Percentiles rank a stretch among this genome's conserved stretches.
These are phyloP conservation scores for Rhinoderma darwinii DNA, from an alignment of 2,113 vertebrate genomes.

Conservation along the genomic window DNA sequence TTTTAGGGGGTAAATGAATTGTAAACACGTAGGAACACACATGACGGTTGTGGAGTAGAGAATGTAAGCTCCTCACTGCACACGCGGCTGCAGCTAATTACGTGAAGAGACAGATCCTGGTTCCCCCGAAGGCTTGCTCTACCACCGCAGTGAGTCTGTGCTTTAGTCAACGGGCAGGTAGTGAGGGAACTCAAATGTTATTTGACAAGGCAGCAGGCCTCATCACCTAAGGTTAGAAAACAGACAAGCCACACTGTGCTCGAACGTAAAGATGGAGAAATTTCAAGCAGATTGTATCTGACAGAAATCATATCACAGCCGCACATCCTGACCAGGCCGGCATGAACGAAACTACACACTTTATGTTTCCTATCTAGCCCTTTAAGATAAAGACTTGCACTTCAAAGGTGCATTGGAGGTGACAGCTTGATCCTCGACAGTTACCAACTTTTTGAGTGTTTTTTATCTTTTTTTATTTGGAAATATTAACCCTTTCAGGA, in stretches of 20 bases:
- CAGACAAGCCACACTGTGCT: constrained; percentile 79
- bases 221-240: constrained; percentile 83
- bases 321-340: constrained; percentile 78
- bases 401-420: constrained; percentile 76
- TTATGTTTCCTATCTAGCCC: constrained; percentile 85
- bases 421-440: constrained; percentile 75
- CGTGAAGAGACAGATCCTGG: constrained; percentile 81
- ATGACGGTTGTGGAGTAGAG: constrained; percentile 69
- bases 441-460: constrained; percentile 71
- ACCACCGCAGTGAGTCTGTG: constrained; percentile 72
- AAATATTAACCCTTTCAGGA: too few relatives aligned
- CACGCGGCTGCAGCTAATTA: constrained; percentile 82
- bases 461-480: background rate
- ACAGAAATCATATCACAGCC: constrained; percentile 91
- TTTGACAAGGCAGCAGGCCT: constrained; percentile 84
- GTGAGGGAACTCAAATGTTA: constrained; percentile 81
- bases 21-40: constrained; percentile 53
- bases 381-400: constrained; percentile 69
- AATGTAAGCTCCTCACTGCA: constrained; percentile 73
- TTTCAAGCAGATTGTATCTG: constrained; percentile 93
- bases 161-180: constrained; percentile 77
- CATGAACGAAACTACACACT: constrained; percentile 83
- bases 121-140: constrained; percentile 76
- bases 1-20: constrained; percentile 9
- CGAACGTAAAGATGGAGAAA: constrained; percentile 83